Evolutionary conservation across 2,797 vertebrate species (phyloP).

Genomic region (Chrysocyon brachyurus): DNA sequence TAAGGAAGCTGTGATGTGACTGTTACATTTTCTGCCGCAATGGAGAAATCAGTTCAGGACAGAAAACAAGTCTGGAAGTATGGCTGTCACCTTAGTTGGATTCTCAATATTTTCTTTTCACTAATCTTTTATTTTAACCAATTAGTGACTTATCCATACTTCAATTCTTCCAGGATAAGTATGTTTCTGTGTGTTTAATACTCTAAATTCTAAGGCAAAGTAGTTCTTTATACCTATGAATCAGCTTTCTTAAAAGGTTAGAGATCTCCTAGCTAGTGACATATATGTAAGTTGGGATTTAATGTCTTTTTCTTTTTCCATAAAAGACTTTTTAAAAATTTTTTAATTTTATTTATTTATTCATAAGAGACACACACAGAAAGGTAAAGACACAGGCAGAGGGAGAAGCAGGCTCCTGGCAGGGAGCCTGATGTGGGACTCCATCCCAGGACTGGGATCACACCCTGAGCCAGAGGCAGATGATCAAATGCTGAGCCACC

Average conservation of each 20-base stretch:
- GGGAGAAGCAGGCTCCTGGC: too few species aligned
- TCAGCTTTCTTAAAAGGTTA: not conserved
- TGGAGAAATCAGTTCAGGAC: not conserved
- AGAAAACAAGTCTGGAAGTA: not conserved
- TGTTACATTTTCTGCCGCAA: not conserved
- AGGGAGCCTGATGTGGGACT: too few species aligned
- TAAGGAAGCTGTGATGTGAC: not conserved
- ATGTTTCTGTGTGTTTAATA: not conserved
- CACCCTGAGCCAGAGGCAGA: too few species aligned
- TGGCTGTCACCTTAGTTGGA: not conserved
- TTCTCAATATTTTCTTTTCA: not conserved
- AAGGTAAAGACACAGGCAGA: too few species aligned
- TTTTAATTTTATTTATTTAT: too few species aligned
- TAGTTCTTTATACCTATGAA: not conserved
- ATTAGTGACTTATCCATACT: not conserved
- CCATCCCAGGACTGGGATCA: too few species aligned
- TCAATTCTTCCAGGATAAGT: not conserved
- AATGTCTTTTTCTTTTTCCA: not conserved
- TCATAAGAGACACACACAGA: too few species aligned
- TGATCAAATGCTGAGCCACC: too few species aligned
- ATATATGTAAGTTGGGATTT: not conserved
- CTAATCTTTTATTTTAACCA: not conserved
- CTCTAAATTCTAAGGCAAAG: not conserved
- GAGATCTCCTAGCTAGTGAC: not conserved
- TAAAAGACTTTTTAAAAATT: too few species aligned